phyloP scores from a whole-genome alignment of 1,140 invertebrate species.

The Oreohelix idahoensis region DNA sequence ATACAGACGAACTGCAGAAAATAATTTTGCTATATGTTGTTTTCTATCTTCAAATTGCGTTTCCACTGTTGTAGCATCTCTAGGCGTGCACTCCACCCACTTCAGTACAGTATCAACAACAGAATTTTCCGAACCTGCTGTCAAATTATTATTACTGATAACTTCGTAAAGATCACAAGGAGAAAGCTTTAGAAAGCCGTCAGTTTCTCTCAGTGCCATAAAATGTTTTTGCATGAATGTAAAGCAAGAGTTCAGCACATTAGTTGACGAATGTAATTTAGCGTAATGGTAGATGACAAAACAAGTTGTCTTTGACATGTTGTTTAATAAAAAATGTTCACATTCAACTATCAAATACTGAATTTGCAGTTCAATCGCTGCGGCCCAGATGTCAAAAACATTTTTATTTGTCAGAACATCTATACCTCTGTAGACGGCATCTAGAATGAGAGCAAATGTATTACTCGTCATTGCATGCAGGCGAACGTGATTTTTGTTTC shows the following conservation, averaged over 20 bases:
- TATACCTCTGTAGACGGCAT: neutral
- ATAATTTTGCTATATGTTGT: neutral
- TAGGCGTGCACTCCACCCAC: neutral
- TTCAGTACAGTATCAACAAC: neutral
- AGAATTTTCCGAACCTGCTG: neutral
- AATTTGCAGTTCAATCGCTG: neutral
- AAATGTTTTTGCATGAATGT: neutral
- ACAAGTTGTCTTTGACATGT: neutral
- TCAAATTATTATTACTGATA: neutral
- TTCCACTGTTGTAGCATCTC: neutral
- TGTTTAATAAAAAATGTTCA: neutral
- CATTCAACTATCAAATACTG: neutral
- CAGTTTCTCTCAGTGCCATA: neutral
- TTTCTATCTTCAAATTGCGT: neutral
- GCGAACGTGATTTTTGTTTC: neutral
- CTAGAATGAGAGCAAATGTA: neutral
- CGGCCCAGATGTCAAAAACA: neutral
- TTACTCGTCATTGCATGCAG: neutral
- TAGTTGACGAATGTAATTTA: neutral
- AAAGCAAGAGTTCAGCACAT: neutral
- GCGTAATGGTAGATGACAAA: neutral
- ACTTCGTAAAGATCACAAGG: neutral
- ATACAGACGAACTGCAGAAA: neutral
- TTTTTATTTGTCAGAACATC: conserved; percentile 9
- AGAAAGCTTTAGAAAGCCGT: neutral